Evolutionary conservation across 2,888 invertebrate species (phyloP).

Genomic region (Hemithea aestivaria): DNA sequence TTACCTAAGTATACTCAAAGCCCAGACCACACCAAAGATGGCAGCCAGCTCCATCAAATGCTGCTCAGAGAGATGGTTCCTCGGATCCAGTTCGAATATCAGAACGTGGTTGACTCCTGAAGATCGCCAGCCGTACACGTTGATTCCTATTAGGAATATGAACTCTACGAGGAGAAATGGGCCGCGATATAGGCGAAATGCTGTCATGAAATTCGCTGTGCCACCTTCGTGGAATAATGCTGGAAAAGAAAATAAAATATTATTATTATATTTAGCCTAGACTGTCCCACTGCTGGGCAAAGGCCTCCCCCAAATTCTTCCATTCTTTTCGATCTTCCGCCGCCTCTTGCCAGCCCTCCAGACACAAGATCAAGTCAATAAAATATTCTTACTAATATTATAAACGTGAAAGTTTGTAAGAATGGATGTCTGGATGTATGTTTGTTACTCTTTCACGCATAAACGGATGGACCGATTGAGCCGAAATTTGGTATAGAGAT

Average conservation of each 20-base stretch:
- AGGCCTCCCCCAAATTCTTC: too few species aligned
- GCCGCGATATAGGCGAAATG: constrained; percentile 95
- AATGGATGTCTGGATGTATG: too few species aligned
- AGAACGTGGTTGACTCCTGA: constrained; percentile 98
- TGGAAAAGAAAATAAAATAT: constrained; percentile 42
- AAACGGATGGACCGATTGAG: too few species aligned
- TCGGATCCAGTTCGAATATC: constrained; percentile 97
- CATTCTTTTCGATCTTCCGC: too few species aligned
- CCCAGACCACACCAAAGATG: constrained; percentile 97
- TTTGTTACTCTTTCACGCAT: too few species aligned
- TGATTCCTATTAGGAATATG: constrained; percentile 96
- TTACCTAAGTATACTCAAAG: constrained; percentile 85
- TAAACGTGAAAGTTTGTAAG: too few species aligned
- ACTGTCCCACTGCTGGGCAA: too few species aligned
- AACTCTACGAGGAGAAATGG: constrained; percentile 95
- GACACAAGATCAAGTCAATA: too few species aligned
- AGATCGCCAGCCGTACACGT: constrained; percentile 98
- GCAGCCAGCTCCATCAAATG: constrained; percentile 96
- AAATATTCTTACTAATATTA: too few species aligned
- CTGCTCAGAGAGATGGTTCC: constrained; percentile 95
- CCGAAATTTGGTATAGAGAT: too few species aligned
- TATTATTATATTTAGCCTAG: too few species aligned
- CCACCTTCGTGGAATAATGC: constrained; percentile 87
- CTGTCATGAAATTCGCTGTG: constrained; percentile 88
- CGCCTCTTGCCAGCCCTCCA: too few species aligned